Percentiles rank a stretch among this genome's conserved stretches.
Conservation (phyloP, 1,140 invertebrate genomes). For the Epicauta chinensis region DNA sequence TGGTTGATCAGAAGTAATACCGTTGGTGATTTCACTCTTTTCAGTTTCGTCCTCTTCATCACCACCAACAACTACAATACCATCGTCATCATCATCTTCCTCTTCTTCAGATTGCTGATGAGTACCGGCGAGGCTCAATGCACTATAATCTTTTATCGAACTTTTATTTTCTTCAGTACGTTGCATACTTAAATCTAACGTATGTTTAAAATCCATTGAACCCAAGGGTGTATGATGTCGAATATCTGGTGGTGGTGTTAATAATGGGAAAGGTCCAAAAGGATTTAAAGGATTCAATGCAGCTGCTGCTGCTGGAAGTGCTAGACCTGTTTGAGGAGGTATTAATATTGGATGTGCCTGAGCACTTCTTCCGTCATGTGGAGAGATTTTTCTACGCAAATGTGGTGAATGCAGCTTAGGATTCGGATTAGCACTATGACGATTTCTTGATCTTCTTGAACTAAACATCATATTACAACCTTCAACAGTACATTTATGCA, state of each 20-base stretch:
- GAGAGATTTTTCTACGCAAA: slow-evolving; percentile 82
- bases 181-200: slow-evolving; percentile 44
- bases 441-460: slow-evolving; percentile 88
- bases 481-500: slow-evolving; percentile 98
- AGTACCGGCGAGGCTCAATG: slow-evolving; percentile 25
- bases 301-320: slow-evolving; percentile 51
- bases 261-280: slow-evolving; percentile 67
- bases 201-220: slow-evolving; percentile 62
- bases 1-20: slow-evolving; percentile 47
- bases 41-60: slow-evolving; percentile 55
- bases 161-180: slow-evolving; percentile 56
- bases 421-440: slow-evolving; percentile 97
- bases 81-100: slow-evolving; percentile 52
- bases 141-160: slow-evolving; percentile 45
- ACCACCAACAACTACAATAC: slow-evolving; percentile 56
- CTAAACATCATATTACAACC: slow-evolving; percentile 99
- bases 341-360: slow-evolving; percentile 75
- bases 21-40: slow-evolving; percentile 29
- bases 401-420: slow-evolving; percentile 97
- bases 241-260: slow-evolving; percentile 68
- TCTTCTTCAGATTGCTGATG: slow-evolving; percentile 42
- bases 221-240: slow-evolving; percentile 54
- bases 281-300: slow-evolving; percentile 60
- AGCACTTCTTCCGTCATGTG: slow-evolving; percentile 83
- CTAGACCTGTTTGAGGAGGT: slow-evolving; percentile 60